These are phyloP conservation scores for Metaphire vulgaris DNA, from an alignment of 1,140 invertebrate genomes.

Conservation along the genomic window DNA sequence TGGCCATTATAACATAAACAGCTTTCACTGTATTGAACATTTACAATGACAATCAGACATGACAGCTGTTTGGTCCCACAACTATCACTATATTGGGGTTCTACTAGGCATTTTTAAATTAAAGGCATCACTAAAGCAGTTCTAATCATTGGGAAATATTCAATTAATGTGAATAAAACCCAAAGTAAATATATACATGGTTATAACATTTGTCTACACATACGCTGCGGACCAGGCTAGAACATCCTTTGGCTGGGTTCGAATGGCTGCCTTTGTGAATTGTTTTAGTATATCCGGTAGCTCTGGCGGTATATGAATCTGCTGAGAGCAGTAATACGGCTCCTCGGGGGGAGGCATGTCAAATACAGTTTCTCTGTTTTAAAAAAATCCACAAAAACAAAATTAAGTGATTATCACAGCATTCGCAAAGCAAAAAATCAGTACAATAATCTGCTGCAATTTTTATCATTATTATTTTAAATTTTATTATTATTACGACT, in stretches of 20 bases:
- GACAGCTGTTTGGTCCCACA: background rate
- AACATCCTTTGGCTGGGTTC: constrained; percentile 77
- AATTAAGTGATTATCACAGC: background rate
- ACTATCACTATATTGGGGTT: background rate
- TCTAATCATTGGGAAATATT: background rate
- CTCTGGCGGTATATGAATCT: constrained; percentile 67
- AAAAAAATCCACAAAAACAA: background rate
- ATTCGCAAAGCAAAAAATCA: background rate
- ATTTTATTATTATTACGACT: background rate
- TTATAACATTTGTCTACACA: constrained; percentile 34
- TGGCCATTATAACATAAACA: too few relatives aligned
- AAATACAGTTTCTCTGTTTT: background rate
- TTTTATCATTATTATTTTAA: background rate
- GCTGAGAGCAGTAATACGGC: constrained; percentile 53
- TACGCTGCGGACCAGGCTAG: constrained; percentile 67
- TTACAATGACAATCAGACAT: background rate
- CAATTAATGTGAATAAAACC: background rate
- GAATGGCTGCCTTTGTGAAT: constrained; percentile 80
- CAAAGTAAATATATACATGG: background rate
- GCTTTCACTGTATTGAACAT: too few relatives aligned
- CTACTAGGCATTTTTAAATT: background rate
- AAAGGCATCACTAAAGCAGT: background rate
- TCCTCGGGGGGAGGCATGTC: constrained; percentile 50
- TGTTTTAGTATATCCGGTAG: constrained; percentile 74
- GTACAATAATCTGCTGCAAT: background rate